phyloP scores from a whole-genome alignment of 2,113 vertebrate species.

The Bubo blakistoni region DNA sequence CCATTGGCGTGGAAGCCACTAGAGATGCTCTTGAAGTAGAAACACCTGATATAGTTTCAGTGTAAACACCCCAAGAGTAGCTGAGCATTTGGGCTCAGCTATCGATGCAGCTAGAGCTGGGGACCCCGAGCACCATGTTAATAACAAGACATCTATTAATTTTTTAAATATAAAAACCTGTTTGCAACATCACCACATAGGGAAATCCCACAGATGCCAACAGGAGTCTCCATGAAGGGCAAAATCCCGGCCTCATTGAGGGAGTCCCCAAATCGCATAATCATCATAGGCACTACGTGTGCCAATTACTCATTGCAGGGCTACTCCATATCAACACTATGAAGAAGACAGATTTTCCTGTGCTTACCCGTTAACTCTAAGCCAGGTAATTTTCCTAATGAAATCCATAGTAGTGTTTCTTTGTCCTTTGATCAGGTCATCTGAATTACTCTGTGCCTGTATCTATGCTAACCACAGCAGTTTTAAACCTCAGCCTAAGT shows the following conservation, averaged over 20 bases:
- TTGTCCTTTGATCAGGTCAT: background rate
- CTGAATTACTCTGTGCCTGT: background rate
- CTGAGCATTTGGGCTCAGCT: background rate
- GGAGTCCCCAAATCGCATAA: background rate
- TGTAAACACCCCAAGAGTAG: background rate
- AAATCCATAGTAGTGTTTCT: background rate
- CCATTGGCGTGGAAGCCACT: background rate
- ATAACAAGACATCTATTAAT: background rate
- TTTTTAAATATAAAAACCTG: background rate
- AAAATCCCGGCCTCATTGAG: background rate
- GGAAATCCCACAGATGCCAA: background rate
- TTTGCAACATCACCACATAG: background rate
- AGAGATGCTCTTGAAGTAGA: background rate
- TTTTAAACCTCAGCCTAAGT: slow-evolving; percentile 1
- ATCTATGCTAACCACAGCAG: background rate
- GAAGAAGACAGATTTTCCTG: background rate
- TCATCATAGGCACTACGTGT: background rate
- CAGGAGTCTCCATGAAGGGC: background rate
- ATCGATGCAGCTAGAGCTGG: background rate
- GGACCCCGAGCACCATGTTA: background rate
- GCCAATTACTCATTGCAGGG: background rate
- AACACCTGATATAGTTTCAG: background rate
- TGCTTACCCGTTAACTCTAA: background rate
- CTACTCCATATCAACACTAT: background rate
- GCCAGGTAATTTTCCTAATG: slow-evolving; percentile 6